Evolutionary conservation across 2,113 vertebrate species (phyloP), one percentile per base, ranked within the genome.

Genomic region (Clupea harengus): DNA sequence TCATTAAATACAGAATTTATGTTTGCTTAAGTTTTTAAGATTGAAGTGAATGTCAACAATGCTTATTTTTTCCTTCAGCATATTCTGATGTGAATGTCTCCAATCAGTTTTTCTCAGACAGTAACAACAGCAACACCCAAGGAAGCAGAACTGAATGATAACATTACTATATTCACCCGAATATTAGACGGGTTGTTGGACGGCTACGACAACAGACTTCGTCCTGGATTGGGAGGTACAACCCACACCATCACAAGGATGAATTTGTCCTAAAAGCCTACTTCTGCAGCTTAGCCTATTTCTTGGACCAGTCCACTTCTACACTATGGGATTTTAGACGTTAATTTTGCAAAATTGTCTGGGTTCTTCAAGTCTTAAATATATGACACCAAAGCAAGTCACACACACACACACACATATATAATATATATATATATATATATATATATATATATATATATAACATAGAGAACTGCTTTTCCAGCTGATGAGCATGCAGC

Each of bases 151-250:
- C 47, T 96, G 84, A 98, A 97, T 90, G 95, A 99, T 94, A 99
- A 99, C 92, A 99, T 99, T 89, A 99, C 97, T 0, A 96, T 99
- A 89, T 99, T 99, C 93, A 99, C 98, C 11, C 95, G 97, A 90
- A 99, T 99, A 85, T 87, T 99, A 93, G 98, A 99, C 0, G 96
- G 97, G 72, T 93, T 99, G 75, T 93, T 99, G 92, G 97, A 99
- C 1, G 98, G 98, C 80, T 99, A 99, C 0, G 98, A 99, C 94
- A 98, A 99, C 92, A 94, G 98, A 28, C 96, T 99, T 64, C 96
- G 98, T 44, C 98, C 98, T 0, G 98, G 97, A 17, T 93, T 99
- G 54, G 98, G 98, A 95, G 98, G 98, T 99, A 93, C 46, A 32
- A 84, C 1, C 67, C 81, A 64, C 0, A 4, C 15, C 17, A 54